Evolutionary conservation across 2,888 invertebrate genomes (phyloP).

Genomic region (Pheosia tremula): DNA sequence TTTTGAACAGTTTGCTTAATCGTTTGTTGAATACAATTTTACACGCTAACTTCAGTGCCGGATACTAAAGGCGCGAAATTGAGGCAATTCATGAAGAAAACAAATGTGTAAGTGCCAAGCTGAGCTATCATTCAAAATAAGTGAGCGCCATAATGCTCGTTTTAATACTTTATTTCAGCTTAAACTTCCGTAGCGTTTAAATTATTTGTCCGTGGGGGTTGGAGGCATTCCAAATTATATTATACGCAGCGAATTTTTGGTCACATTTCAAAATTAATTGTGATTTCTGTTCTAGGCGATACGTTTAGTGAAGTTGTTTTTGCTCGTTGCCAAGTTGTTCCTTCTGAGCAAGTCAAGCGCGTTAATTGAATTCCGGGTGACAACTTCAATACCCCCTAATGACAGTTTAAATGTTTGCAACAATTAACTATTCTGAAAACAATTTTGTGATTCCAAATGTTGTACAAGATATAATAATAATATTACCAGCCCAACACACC

Average conservation of each 20-base stretch:
- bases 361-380: slow-evolving; percentile 46
- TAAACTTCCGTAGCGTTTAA: slow-evolving; percentile 79
- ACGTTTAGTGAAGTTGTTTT: slow-evolving; percentile 52
- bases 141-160: slow-evolving; percentile 71
- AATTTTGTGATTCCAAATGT: slow-evolving; percentile 9
- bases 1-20: slow-evolving; percentile 54
- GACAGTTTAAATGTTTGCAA: slow-evolving; percentile 44
- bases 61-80: slow-evolving; percentile 37
- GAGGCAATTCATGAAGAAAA: slow-evolving; percentile 65
- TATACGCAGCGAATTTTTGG: slow-evolving; percentile 73
- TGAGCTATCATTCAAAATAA: slow-evolving; percentile 74
- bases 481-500: no score
- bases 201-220: slow-evolving; percentile 77
- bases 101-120: slow-evolving; percentile 69
- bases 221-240: slow-evolving; percentile 81
- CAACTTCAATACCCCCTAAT: slow-evolving; percentile 41
- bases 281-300: slow-evolving; percentile 58
- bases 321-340: slow-evolving; percentile 53
- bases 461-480: no score
- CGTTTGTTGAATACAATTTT: slow-evolving; percentile 52
- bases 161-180: slow-evolving; percentile 80
- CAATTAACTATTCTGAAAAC: slow-evolving; percentile 38
- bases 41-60: slow-evolving; percentile 25
- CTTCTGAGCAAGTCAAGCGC: slow-evolving; percentile 42
- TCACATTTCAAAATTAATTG: slow-evolving; percentile 70